phyloP scores from a whole-genome alignment of 2,113 vertebrate species.

The Salvelinus namaycush region DNA sequence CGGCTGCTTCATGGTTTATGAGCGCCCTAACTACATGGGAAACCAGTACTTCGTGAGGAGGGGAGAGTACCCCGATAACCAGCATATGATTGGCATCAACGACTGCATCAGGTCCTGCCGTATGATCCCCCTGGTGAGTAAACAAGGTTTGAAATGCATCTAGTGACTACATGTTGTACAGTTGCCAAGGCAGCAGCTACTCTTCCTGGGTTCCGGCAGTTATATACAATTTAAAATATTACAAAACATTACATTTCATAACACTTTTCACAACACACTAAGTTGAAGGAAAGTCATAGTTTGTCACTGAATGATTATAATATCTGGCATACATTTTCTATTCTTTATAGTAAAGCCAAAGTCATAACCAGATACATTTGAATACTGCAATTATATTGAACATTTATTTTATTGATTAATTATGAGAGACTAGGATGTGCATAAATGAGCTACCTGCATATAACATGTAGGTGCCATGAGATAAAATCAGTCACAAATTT shows the following conservation, averaged over 20 bases:
- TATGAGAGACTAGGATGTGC: background rate
- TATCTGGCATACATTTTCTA: too few relatives aligned
- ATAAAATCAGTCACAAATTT: background rate
- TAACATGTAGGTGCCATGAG: background rate
- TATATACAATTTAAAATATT: too few relatives aligned
- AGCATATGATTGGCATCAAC: slow-evolving; percentile 32
- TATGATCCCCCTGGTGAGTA: slow-evolving; percentile 6
- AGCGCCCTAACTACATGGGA: slow-evolving; percentile 50
- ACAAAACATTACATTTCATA: too few relatives aligned
- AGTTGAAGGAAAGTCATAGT: background rate
- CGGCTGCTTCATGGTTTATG: slow-evolving; percentile 58
- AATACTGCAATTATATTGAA: background rate
- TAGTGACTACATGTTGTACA: background rate
- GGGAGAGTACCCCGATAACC: slow-evolving; percentile 56
- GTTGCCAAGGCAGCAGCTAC: background rate
- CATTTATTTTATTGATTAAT: background rate
- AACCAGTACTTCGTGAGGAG: slow-evolving; percentile 53
- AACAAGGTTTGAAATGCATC: background rate
- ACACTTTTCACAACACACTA: too few relatives aligned
- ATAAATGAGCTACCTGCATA: background rate
- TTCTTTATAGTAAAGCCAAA: too few relatives aligned
- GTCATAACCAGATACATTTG: background rate
- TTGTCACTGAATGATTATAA: background rate
- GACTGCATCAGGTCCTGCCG: slow-evolving; percentile 17
- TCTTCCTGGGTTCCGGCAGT: too few relatives aligned